Evolutionary conservation across 2,888 invertebrate species (phyloP).

Genomic region (Mylabris sibirica): DNA sequence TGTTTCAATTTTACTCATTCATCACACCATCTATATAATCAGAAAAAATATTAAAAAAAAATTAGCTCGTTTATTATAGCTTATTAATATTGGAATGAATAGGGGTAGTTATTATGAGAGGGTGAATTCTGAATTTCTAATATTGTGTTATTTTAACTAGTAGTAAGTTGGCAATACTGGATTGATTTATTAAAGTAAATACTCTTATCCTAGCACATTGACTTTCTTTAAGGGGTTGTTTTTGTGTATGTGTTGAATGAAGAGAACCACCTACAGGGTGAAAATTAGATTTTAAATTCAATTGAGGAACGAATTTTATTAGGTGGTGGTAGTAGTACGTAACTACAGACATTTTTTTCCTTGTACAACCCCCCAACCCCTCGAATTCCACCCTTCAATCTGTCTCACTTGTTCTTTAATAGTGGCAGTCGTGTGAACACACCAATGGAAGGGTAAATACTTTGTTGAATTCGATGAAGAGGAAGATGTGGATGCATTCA

Average conservation of each 20-base stretch:
- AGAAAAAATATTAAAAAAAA: too few relatives aligned
- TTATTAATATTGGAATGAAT: not conserved
- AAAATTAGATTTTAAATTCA: slow-evolving; percentile 50
- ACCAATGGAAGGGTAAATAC: not conserved
- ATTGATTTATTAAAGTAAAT: not conserved
- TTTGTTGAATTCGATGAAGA: not conserved
- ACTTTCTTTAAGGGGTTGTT: not conserved
- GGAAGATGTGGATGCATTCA: not conserved
- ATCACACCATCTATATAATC: too few relatives aligned
- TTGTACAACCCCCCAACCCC: slow-evolving; percentile 33
- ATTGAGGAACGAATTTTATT: slow-evolving; percentile 49
- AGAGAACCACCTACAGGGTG: slow-evolving; percentile 44
- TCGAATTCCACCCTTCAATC: not conserved
- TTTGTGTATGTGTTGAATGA: slow-evolving; percentile 26
- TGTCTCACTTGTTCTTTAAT: not conserved
- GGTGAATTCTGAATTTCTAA: too few relatives aligned
- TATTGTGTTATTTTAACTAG: not conserved
- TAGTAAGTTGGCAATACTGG: not conserved
- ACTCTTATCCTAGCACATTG: not conserved
- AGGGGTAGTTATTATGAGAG: not conserved
- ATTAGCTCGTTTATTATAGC: not conserved
- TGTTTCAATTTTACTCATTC: too few relatives aligned
- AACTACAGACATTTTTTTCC: slow-evolving; percentile 38
- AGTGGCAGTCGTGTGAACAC: not conserved
- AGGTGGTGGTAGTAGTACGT: slow-evolving; percentile 42